phyloP scores from a whole-genome alignment of 1,140 invertebrate genomes.

The Magallana ariakensis region DNA sequence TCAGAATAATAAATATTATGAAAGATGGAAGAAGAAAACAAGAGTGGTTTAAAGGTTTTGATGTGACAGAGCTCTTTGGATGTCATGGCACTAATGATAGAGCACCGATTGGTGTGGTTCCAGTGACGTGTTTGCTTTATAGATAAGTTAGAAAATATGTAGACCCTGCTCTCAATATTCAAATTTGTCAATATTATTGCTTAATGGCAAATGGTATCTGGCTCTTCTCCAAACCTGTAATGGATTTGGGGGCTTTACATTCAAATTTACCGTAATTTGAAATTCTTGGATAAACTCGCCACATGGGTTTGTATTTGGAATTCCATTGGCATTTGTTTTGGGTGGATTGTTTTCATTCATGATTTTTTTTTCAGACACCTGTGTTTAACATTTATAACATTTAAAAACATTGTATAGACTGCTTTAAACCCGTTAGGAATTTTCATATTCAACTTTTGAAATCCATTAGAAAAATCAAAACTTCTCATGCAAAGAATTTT shows the following conservation, averaged over 20 bases:
- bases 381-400: conserved; percentile 1
- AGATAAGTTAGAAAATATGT: conserved; percentile 19
- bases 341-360: conserved; percentile 17
- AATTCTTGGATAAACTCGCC: background rate
- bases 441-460: background rate
- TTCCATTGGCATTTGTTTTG: too few species aligned
- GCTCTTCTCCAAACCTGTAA: background rate
- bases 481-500: background rate
- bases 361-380: conserved; percentile 3
- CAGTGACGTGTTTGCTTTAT: background rate
- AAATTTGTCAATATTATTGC: conserved; percentile 35
- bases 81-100: background rate
- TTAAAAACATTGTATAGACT: background rate
- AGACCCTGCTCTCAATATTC: conserved; percentile 9
- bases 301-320: background rate
- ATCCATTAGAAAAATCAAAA: conserved; percentile 19
- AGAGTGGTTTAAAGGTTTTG: too few species aligned
- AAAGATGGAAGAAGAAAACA: too few species aligned
- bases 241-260: conserved; percentile 14
- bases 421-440: background rate
- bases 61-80: too few species aligned
- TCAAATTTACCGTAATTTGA: background rate
- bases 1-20: too few species aligned
- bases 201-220: background rate
- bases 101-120: background rate